Evolutionary conservation across 2,797 vertebrate genomes (phyloP), one percentile per base, ranked within the genome.

Genomic region (Spheniscus humboldti): DNA sequence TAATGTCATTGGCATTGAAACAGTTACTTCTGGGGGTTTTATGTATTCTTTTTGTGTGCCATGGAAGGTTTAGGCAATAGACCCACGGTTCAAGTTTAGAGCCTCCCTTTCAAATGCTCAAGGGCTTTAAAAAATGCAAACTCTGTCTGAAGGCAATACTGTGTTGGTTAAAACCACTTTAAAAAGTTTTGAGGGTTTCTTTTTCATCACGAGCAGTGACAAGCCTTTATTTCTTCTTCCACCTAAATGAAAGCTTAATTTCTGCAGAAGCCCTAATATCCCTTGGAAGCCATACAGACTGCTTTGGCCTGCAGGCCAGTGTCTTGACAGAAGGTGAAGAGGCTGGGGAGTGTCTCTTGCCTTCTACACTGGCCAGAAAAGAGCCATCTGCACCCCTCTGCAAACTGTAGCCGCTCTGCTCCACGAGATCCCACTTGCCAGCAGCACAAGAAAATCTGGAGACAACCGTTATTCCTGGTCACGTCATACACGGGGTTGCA

Each of bases 71-170:
- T 59, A 79, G 35, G 33, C 3, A 5, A 82, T 73, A 94, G 71
- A 87, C 9, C 0, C 0, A 19, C 2, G 3, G 7, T 43, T 77
- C 24, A 23, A 48, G 20, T 75, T 89, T 75, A 50, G 6, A 45
- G 37, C 57, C 31, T 84, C 37, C 63, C 35, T 71, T 48, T 82
- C 56, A 73, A 84, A 82, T 20, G 17, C 24, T 78, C 45, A 91
- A 78, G 27, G 30, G 25, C 33, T 89, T 85, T 76, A 18, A 79
- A 89, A 84, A 76, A 39, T 6, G 8, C 22, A 8, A 2, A 33
- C 22, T 63, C 18, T 69, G 5, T 41, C 69, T 52, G 39, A 79
- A 85, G 59, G 25, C n/a, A 83, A 50, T 41, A 39, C 19, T 31
- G 9, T 37, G n/a, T 25, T 76, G 37, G 12, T 72, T 75, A 89